A percentile compares a stretch with the other conserved stretches of the same genome.
phyloP scores from a whole-genome alignment of 2,888 invertebrate genomes.

The Litoditis marina region DNA sequence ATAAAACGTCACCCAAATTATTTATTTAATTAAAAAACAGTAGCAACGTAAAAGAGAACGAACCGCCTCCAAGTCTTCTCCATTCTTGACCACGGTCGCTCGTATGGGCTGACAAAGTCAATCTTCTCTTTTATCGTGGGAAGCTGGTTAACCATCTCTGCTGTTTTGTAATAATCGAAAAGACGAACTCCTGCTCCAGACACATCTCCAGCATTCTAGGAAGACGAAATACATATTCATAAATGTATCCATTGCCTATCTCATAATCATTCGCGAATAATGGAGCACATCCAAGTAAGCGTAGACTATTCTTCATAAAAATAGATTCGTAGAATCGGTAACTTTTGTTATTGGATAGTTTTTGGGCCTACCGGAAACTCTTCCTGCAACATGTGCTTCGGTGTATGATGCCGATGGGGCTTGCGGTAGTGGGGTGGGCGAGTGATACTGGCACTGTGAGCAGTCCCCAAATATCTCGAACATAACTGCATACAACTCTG shows the following conservation, averaged over 20 bases:
- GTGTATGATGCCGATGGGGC: slow-evolving; percentile 29
- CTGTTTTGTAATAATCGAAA: slow-evolving; percentile 58
- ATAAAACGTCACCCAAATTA: background rate
- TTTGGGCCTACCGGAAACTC: slow-evolving; percentile 43
- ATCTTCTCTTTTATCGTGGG: slow-evolving; percentile 53
- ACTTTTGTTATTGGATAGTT: no score
- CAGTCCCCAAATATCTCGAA: slow-evolving; percentile 6
- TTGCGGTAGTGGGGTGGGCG: slow-evolving; percentile 43
- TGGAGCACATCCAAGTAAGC: no score
- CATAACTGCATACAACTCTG: background rate
- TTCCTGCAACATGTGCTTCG: slow-evolving; percentile 47
- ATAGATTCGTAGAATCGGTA: no score
- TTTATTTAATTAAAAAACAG: no score
- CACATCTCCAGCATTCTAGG: slow-evolving; percentile 41
- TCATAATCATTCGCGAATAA: no score
- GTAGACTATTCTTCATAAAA: no score
- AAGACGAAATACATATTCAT: background rate
- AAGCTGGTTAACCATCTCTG: slow-evolving; percentile 47
- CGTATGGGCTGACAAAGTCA: slow-evolving; percentile 57
- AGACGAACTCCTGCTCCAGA: slow-evolving; percentile 49
- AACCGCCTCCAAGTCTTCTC: slow-evolving; percentile 58
- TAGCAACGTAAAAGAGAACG: background rate
- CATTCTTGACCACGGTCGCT: slow-evolving; percentile 50
- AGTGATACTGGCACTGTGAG: slow-evolving; percentile 28
- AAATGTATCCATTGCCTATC: no score